Evolutionary conservation across 2,113 vertebrate species (phyloP), one percentile per base, ranked within the genome.

Genomic region (Tinamus guttatus): DNA sequence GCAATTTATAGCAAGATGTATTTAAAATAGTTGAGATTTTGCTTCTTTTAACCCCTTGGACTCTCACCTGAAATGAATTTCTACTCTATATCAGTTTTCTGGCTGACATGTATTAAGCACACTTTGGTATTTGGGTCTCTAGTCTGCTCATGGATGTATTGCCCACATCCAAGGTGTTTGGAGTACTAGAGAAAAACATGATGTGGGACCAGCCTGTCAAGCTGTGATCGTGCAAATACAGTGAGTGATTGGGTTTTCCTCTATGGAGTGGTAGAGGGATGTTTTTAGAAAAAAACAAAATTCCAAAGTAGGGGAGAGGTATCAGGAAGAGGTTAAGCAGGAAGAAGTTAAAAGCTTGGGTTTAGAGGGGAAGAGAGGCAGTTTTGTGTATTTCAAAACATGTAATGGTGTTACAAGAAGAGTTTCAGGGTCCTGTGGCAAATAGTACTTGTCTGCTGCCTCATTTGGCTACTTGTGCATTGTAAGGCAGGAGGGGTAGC

Each of bases 11-110:
- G 51, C 24, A 92, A 90, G 65, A 95, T 68, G 2, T 73, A 89
- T 60, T 93, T 93, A 70, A 94, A 94, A 90, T 64, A 76, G 76
- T n/a, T 77, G 47, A 87, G 58, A 70, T 77, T 83, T 74, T 90
- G 87, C 87, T 52, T 58, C 71, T 92, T 94, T 90, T 87, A 94
- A 94, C 87, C 70, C 87, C 6, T 92, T 67, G 40, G 21, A n/a
- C 17, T 93, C 47, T 83, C 34, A 81, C 47, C 22, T 25, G 63
- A 28, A 20, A 6, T 13, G 14, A 45, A 64, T 5, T 90, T 80
- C 28, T 12, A 8, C 43, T 73, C 0, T 24, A 32, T 32, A 45
- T 19, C 0, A 0, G 4, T 41, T 94, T 79, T 76, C n/a, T 20
- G 45, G 9, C 40, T 69, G 76, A 49, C 40, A 54, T 40, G 7